These are phyloP conservation scores for Scolopax rusticola DNA, from an alignment of 2,797 vertebrate species.

Conservation along the genomic window DNA sequence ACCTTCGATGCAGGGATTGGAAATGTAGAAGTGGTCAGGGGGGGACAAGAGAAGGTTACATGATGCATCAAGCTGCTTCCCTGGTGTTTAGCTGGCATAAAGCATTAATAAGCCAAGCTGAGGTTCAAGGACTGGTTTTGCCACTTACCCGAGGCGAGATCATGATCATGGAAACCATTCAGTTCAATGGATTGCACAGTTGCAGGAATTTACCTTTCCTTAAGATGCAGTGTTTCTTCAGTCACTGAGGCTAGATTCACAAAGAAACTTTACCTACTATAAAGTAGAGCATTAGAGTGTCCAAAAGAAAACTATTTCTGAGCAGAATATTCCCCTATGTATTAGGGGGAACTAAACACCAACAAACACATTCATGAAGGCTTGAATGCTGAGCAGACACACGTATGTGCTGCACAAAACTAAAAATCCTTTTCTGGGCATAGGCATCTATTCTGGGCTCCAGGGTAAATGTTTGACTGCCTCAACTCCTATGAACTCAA, in stretches of 20 bases:
- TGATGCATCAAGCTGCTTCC: not conserved
- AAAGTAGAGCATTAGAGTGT: not conserved
- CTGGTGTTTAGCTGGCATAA: not conserved
- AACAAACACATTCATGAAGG: not conserved
- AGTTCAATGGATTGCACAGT: not conserved
- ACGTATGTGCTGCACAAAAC: not conserved
- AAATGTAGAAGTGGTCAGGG: not conserved
- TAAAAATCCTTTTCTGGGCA: not conserved
- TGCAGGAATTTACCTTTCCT: not conserved
- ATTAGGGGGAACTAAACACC: not conserved
- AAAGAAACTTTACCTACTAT: not conserved
- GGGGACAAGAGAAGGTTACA: not conserved
- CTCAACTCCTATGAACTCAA: not conserved
- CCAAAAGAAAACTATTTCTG: not conserved
- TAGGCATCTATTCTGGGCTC: not conserved
- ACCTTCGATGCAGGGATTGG: not conserved
- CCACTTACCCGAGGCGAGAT: not conserved
- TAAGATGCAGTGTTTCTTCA: not conserved
- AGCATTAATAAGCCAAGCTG: not conserved
- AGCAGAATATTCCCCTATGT: not conserved
- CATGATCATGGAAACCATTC: not conserved
- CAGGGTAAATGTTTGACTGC: not conserved
- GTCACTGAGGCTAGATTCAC: not conserved
- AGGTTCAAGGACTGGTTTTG: not conserved
- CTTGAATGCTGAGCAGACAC: not conserved